phyloP scores from a whole-genome alignment of 1,140 invertebrate species.

The Lepidotrigona ventralis region DNA sequence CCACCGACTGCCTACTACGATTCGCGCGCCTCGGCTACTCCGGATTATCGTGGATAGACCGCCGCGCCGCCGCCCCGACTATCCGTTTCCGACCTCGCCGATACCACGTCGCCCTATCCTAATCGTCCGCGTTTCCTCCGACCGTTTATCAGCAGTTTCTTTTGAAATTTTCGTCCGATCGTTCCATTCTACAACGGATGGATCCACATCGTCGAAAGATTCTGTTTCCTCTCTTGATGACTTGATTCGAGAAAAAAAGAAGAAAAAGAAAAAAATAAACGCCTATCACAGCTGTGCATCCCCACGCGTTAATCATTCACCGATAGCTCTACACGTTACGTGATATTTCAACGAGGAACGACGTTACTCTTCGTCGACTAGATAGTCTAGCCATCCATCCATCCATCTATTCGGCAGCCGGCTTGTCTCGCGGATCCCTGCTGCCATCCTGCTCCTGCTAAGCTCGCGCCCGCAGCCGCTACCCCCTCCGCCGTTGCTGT shows the following conservation, averaged over 20 bases:
- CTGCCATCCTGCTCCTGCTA: constrained; percentile 65
- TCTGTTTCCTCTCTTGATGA: background rate
- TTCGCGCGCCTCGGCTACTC: constrained; percentile 21
- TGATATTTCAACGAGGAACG: constrained; percentile 9
- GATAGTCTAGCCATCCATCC: constrained; percentile 45
- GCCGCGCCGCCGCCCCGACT: background rate
- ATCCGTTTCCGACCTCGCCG: constrained; percentile 3
- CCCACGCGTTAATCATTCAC: background rate
- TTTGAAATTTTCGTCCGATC: background rate
- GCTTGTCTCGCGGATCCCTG: constrained; percentile 47
- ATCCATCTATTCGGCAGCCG: constrained; percentile 47
- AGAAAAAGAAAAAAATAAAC: no score
- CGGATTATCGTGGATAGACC: constrained; percentile 19
- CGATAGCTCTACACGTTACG: background rate
- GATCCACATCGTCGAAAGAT: background rate
- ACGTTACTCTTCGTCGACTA: constrained; percentile 16
- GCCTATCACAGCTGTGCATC: background rate
- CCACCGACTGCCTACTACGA: constrained; percentile 49
- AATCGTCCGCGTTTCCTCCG: background rate
- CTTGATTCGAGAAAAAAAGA: no score
- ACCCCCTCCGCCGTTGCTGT: constrained; percentile 57
- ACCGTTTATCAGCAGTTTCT: background rate
- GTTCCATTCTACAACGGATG: background rate
- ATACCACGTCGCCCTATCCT: background rate
- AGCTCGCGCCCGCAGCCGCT: constrained; percentile 68